Percentiles rank a stretch among this genome's conserved stretches.
Evolutionary conservation across 2,113 vertebrate species (phyloP).

Genomic region (Anser brachyrhynchus): DNA sequence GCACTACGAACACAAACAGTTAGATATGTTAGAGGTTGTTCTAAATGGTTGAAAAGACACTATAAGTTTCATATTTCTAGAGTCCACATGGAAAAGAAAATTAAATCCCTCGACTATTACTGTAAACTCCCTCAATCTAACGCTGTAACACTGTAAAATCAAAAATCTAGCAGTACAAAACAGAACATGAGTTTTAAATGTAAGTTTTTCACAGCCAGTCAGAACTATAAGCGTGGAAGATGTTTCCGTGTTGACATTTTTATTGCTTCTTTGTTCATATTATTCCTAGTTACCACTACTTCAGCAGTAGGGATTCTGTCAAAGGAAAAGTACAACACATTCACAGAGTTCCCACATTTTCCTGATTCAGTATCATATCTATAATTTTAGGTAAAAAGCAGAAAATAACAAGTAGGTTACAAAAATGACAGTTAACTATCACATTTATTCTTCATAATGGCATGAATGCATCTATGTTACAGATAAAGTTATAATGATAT

Average conservation of each 20-base stretch:
- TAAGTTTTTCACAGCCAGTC: not conserved
- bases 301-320: not conserved
- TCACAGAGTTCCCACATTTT: not conserved
- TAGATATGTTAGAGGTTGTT: not conserved
- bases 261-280: not conserved
- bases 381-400: too few species aligned
- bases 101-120: not conserved
- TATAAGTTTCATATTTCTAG: not conserved
- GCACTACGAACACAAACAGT: slow-evolving; percentile 83
- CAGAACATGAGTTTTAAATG: not conserved
- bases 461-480: not conserved
- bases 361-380: not conserved
- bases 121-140: not conserved
- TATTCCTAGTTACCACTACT: not conserved
- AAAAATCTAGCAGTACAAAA: not conserved
- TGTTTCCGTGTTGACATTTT: not conserved
- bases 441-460: not conserved
- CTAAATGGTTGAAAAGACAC: not conserved
- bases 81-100: not conserved
- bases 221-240: not conserved
- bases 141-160: not conserved
- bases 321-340: rapidly evolving
- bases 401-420: not conserved
- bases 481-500: not conserved
- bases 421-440: not conserved